Percentiles rank a stretch among this genome's conserved stretches.
phyloP scores from a whole-genome alignment of 2,113 vertebrate genomes.

The Acrocephalus kingi region DNA sequence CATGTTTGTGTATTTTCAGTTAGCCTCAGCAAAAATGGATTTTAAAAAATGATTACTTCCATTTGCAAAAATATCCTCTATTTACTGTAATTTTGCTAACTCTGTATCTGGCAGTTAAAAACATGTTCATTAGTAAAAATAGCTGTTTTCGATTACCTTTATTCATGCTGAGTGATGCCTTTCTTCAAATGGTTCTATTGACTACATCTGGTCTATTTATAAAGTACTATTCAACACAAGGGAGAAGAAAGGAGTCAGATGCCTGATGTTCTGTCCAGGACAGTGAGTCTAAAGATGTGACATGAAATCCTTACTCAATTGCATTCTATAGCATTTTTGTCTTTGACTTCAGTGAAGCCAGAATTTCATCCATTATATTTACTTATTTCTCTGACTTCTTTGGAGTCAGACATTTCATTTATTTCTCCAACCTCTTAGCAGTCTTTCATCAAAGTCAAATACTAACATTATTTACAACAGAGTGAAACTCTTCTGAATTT shows the following conservation, averaged over 20 bases:
- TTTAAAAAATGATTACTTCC: neutral
- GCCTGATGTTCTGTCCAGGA: neutral
- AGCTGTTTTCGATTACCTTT: neutral
- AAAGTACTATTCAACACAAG: neutral
- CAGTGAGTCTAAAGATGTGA: neutral
- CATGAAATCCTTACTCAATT: neutral
- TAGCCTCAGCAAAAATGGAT: neutral
- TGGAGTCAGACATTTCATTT: neutral
- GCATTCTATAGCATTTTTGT: neutral
- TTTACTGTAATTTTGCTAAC: neutral
- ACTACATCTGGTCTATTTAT: neutral
- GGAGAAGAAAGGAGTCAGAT: neutral
- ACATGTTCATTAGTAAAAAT: constrained; percentile 6
- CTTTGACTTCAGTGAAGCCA: neutral
- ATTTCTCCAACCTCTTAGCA: neutral
- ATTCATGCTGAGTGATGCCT: neutral
- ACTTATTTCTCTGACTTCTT: neutral
- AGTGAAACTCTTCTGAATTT: neutral
- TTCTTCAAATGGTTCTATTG: constrained; percentile 12
- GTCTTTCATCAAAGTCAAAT: neutral
- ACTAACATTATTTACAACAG: neutral
- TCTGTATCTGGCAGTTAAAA: neutral
- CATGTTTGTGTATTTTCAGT: neutral
- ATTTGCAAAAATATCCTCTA: neutral
- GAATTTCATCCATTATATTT: neutral